A percentile compares a stretch with the other conserved stretches of the same genome.
phyloP scores from a whole-genome alignment of 2,888 invertebrate genomes.

The Macrosoma leucophasiata region DNA sequence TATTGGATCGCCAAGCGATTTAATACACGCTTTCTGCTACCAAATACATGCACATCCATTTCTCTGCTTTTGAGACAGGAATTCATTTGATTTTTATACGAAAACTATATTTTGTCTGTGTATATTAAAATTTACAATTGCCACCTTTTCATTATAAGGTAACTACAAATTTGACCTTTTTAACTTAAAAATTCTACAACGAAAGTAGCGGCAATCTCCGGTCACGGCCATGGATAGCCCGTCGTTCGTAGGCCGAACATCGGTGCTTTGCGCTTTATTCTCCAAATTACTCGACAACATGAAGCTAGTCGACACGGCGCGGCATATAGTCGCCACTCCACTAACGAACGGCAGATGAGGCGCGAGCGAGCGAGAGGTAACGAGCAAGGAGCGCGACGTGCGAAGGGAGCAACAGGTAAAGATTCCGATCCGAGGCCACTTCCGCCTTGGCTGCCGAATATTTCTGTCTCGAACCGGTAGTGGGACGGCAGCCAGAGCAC shows the following conservation, averaged over 20 bases:
- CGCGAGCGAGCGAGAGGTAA: conserved; percentile 49
- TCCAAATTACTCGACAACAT: conserved; percentile 61
- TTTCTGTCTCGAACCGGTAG: conserved; percentile 76
- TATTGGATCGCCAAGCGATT: too few relatives aligned
- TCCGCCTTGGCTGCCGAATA: conserved; percentile 77
- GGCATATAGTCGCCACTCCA: conserved; percentile 38
- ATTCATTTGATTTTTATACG: conserved; percentile 8
- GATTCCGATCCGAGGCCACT: conserved; percentile 77
- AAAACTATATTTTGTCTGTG: not conserved
- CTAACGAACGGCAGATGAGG: conserved; percentile 36
- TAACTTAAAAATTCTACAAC: conserved; percentile 44
- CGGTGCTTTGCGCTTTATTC: conserved; percentile 49
- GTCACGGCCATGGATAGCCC: conserved; percentile 58
- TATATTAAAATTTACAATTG: conserved; percentile 3
- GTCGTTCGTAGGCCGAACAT: conserved; percentile 58
- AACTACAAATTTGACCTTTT: too few relatives aligned
- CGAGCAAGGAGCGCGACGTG: conserved; percentile 53
- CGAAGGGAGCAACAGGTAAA: conserved; percentile 76
- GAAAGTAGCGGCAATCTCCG: conserved; percentile 59
- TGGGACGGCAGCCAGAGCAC: conserved; percentile 69
- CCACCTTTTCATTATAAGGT: too few relatives aligned
- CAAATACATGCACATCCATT: too few relatives aligned
- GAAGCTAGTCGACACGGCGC: conserved; percentile 27
- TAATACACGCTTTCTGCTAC: too few relatives aligned
- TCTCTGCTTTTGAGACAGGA: too few relatives aligned